Evolutionary conservation across 2,888 invertebrate genomes (phyloP).

Genomic region (Ganaspis brasiliensis): DNA sequence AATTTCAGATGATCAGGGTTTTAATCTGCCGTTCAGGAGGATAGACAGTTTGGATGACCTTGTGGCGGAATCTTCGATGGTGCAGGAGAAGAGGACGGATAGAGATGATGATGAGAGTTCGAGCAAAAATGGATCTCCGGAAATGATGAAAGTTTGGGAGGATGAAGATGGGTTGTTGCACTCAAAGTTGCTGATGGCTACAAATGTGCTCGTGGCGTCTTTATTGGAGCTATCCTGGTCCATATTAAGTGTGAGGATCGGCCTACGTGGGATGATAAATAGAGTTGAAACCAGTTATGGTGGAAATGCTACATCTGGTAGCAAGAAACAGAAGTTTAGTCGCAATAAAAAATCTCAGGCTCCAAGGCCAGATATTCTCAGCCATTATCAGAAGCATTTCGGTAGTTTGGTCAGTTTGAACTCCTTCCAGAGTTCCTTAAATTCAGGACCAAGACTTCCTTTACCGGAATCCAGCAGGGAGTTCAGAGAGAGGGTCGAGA

Average conservation of each 20-base stretch:
- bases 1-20: background rate
- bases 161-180: constrained; percentile 49
- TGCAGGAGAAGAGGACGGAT: background rate
- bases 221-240: constrained; percentile 84
- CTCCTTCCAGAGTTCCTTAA: constrained; percentile 59
- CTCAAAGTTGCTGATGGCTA: constrained; percentile 81
- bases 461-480: constrained; percentile 70
- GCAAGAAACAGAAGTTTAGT: constrained; percentile 22
- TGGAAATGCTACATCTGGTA: constrained; percentile 42
- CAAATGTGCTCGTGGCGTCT: constrained; percentile 84
- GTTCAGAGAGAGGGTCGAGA: constrained; percentile 71
- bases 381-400: constrained; percentile 66
- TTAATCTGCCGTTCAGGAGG: background rate
- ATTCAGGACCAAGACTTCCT: constrained; percentile 66
- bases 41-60: constrained; percentile 28
- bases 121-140: constrained; percentile 20
- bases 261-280: constrained; percentile 84
- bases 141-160: constrained; percentile 20
- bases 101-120: background rate
- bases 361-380: constrained; percentile 68
- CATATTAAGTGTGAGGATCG: constrained; percentile 83
- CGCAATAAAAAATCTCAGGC: constrained; percentile 60
- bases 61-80: constrained; percentile 21
- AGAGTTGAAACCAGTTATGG: constrained; percentile 60
- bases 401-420: constrained; percentile 67